Evolutionary conservation across 2,888 invertebrate genomes (phyloP).

Genomic region (Uloborus plumipes): DNA sequence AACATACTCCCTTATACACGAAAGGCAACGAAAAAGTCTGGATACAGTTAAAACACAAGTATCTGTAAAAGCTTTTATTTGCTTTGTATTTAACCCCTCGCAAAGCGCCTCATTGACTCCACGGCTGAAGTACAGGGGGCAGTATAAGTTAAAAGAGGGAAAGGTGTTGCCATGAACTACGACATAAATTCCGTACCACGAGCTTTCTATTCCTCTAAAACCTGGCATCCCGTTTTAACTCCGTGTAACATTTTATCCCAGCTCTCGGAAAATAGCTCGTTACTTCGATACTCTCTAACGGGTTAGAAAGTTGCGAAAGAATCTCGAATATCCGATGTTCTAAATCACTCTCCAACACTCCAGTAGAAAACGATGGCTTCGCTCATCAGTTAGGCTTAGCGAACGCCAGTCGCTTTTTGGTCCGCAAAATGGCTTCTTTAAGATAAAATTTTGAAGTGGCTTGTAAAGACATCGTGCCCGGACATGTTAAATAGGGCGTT

Average conservation of each 20-base stretch:
- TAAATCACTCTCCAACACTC: conserved; percentile 39
- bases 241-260: conserved; percentile 25
- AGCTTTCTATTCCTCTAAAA: conserved; percentile 18
- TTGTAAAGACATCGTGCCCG: conserved; percentile 30
- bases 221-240: conserved; percentile 39
- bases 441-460: conserved; percentile 41
- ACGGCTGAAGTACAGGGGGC: background rate
- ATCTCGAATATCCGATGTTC: conserved; percentile 45
- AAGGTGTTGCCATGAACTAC: conserved; percentile 12
- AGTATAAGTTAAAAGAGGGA: conserved; percentile 1
- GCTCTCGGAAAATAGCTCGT: conserved; percentile 36
- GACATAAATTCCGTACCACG: conserved; percentile 36
- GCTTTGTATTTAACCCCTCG: background rate
- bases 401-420: conserved; percentile 34
- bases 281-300: conserved; percentile 37
- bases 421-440: conserved; percentile 42
- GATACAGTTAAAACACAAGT: too few species aligned
- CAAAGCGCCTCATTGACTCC: conserved; percentile 36
- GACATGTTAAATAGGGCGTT: conserved; percentile 61
- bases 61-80: too few species aligned
- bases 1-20: too few species aligned
- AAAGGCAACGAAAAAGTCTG: too few species aligned
- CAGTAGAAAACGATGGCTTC: too few species aligned
- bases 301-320: conserved; percentile 33
- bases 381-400: conserved; percentile 61